Evolutionary conservation across 2,797 vertebrate genomes (phyloP), one percentile per base, ranked within the genome.

Genomic region (Lindbergichthys nudifrons): DNA sequence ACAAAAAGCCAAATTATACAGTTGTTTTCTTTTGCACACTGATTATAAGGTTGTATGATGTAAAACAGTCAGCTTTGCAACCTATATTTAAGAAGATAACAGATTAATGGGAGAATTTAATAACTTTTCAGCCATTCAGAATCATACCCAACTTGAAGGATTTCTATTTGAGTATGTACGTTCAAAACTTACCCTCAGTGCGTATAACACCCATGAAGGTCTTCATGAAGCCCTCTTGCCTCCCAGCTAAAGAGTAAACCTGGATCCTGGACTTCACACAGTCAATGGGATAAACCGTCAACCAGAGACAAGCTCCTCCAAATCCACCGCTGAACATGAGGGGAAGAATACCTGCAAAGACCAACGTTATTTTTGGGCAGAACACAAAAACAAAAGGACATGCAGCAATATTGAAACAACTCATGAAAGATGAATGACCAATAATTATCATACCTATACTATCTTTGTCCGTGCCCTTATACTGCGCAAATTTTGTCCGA

Each of bases 231-330:
- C 98, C 97, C 0, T 94, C 79, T 76, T 98, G 97, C 65, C 89
- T 96, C 52, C 96, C 96, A 53, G 95, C 92, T 95, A 98, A 96
- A 30, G 97, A 98, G 97, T 96, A 76, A 18, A 99, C 97, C 88
- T 99, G 97, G 87, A 99, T 98, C 87, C 97, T 95, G 53, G 97
- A 97, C 91, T 98, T 99, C 61, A 99, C 93, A 57, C 96, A 98
- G 87, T 99, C 98, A 77, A 98, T 95, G 15, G 97, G 98, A 82
- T 96, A 99, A 9, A 98, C 95, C 60, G 95, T 91, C 65, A 98
- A 87, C 97, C 97, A 99, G 23, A 99, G 92, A 77, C 96, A 97
- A 60, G 96, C 95, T 36, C 98, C 98, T 36, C 96, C 98, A 1
- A 98, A 93, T 11, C 97, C 98, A 48, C 98, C 98, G 0, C 97